phyloP scores from a whole-genome alignment of 2,888 invertebrate species.

The Drosophila hawaiiensis region DNA sequence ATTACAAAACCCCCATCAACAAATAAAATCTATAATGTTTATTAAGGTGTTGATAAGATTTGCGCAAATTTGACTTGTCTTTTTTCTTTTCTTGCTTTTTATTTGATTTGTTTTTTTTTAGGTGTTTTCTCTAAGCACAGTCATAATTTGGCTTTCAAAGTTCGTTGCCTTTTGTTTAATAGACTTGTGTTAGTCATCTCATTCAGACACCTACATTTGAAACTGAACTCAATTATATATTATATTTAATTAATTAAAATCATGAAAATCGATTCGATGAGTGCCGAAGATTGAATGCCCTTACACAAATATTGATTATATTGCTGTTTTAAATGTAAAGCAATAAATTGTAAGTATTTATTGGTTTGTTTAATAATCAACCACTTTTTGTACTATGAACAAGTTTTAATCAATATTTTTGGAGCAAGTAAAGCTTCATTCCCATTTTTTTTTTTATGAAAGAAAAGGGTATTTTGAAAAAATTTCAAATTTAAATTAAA shows the following conservation, averaged over 20 bases:
- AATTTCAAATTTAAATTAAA: neutral
- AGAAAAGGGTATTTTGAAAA: neutral
- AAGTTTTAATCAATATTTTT: neutral
- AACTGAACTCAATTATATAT: neutral
- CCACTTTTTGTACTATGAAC: neutral
- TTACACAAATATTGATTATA: neutral
- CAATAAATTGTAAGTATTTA: neutral
- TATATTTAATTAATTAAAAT: neutral
- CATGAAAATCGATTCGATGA: neutral
- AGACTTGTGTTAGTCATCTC: constrained; percentile 25
- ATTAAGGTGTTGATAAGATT: neutral
- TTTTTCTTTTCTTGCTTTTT: neutral
- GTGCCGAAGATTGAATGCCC: constrained; percentile 1
- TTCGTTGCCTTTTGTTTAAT: constrained; percentile 43
- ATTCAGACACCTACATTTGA: constrained; percentile 1
- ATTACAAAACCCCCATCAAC: neutral
- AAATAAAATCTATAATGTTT: neutral
- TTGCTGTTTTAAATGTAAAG: neutral
- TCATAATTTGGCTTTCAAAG: constrained; percentile 26
- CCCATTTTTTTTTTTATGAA: neutral
- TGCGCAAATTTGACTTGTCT: neutral
- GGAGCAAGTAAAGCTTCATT: neutral
- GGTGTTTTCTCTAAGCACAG: constrained; percentile 11
- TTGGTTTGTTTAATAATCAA: neutral
- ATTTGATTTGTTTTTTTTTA: constrained; percentile 12